Evolutionary conservation across 2,797 vertebrate species (phyloP).

Genomic region (Ctenochaetus hawaiiensis): DNA sequence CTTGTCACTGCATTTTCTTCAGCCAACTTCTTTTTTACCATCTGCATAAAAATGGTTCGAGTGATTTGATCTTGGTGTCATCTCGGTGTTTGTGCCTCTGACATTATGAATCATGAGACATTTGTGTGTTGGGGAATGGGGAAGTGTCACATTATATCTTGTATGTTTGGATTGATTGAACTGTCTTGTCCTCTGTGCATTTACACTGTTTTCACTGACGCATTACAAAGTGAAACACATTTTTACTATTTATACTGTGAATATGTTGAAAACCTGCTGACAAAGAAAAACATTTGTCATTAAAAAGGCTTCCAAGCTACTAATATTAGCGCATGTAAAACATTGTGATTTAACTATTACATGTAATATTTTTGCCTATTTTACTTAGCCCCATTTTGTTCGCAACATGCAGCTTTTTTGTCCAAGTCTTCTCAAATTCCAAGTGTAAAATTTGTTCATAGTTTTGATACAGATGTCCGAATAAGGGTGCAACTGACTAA

Average conservation of each 20-base stretch:
- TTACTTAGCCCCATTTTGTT: neutral
- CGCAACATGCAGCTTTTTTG: constrained; percentile 7
- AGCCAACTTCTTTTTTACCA: neutral
- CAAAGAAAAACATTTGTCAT: neutral
- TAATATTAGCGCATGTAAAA: neutral
- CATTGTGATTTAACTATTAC: neutral
- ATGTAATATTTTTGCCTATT: neutral
- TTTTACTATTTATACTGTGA: neutral
- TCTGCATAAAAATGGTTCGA: neutral
- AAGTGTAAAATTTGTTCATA: neutral
- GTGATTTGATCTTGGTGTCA: constrained; percentile 4
- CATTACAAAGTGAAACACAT: neutral
- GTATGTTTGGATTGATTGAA: constrained; percentile 15
- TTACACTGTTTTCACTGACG: constrained; percentile 10
- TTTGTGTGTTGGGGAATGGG: constrained; percentile 24
- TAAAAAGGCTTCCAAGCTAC: neutral
- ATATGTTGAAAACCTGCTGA: neutral
- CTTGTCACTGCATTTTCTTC: neutral
- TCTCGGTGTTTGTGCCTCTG: constrained; percentile 20
- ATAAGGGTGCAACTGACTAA: neutral
- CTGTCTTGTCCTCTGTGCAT: neutral
- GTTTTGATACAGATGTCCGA: neutral
- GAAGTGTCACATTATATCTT: constrained; percentile 45
- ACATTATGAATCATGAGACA: constrained; percentile 46
- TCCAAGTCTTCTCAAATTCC: neutral